phyloP scores from a whole-genome alignment of 23 tunicate genomes.

The Clavelina lepadiformis region DNA sequence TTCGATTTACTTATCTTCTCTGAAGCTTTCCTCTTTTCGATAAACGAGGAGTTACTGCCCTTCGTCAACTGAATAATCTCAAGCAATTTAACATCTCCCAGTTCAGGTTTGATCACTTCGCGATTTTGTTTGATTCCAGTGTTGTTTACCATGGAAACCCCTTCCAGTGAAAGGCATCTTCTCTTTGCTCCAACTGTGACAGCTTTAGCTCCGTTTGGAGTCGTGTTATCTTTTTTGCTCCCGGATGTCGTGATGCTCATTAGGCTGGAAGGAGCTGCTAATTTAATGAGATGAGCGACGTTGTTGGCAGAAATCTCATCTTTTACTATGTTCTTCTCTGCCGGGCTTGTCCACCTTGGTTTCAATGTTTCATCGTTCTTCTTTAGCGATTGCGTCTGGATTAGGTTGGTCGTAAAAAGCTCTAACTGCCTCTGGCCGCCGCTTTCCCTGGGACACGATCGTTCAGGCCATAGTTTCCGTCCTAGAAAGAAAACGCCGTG shows the following conservation, averaged over 20 bases:
- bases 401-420: conserved; percentile 35
- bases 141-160: conserved; percentile 62
- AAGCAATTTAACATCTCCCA: background rate
- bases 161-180: conserved; percentile 66
- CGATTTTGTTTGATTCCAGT: conserved; percentile 31
- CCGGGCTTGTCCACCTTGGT: no score
- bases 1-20: conserved; percentile 27
- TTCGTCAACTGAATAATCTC: conserved; percentile 5
- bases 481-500: conserved; percentile 27
- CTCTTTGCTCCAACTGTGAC: conserved; percentile 10
- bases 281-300: conserved; percentile 38
- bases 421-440: conserved; percentile 37
- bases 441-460: conserved; percentile 49
- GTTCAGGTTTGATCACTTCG: background rate
- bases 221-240: background rate
- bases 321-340: background rate
- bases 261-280: conserved; percentile 7
- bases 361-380: background rate
- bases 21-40: conserved; percentile 2
- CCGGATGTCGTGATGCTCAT: background rate
- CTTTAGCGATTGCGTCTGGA: conserved; percentile 4
- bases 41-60: no score
- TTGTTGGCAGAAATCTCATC: background rate
- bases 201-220: conserved; percentile 25
- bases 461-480: conserved; percentile 46